Base-by-base conservation (phyloP, 2,888 invertebrate genomes). In the Dicycla oo region DNA sequence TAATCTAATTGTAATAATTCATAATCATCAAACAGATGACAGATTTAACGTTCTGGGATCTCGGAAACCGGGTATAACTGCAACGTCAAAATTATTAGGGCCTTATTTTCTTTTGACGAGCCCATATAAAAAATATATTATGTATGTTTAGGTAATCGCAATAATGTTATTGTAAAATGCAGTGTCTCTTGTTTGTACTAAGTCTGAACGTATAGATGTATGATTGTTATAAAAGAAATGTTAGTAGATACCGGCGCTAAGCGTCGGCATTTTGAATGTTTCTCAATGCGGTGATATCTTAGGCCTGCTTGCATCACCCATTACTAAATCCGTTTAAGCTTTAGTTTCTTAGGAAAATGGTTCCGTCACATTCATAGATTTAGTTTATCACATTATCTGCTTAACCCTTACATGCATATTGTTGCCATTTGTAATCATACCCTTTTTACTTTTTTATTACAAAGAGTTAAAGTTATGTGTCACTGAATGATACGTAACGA, bases 201-300 rank as follows among this genome's bases (percentile, higher is more conserved):
- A 54, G 56, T 56, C 34, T 43, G 53, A 54, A 49, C 40, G 23
- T 66, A 38, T 34, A 30, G 20, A 66, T 3, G 30, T 66, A 38
- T 54, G 47, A 62, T 62, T 69, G 64, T 54, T 62, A 23, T 56
- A 23, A 26, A 11, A 13, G n/a, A 45, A 26, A 71, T 54, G 26
- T 56, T 68, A 47, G 15, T 40, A 51, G 13, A 49, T 20, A 40
- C 20, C 45, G 64, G 51, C 76, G 76, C 85, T 57, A 56, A 58
- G 73, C 73, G 72, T 69, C 62, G 30, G 23, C 26, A 40, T 66
- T 56, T 54, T 56, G 20, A 47, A 64, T 45, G 69, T 67, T 69
- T 66, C 34, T 56, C n/a, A 30, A 53, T 62, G 30, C 30, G 65
- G 69, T 68, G 53, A 76, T 68, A 74, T 65, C 49, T 70, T 8